Evolutionary conservation across 2,888 invertebrate genomes (phyloP), one percentile per base, ranked within the genome.

Genomic region (Aquatica leii): DNA sequence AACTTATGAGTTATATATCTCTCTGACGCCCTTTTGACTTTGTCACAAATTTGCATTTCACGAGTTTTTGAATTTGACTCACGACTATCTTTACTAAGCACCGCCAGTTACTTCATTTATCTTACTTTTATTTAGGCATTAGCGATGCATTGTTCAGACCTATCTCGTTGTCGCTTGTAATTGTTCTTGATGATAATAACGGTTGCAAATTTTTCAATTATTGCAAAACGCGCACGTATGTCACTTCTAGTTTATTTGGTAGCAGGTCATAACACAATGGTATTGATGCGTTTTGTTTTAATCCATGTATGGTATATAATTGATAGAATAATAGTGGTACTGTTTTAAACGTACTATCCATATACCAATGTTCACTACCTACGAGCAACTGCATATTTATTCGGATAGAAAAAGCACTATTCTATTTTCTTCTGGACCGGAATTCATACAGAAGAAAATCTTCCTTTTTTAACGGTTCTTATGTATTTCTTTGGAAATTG

Each of bases 341-440:
- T 9, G 66, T 58, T 53, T 65, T 62, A 57, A 71, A 69, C 15
- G 71, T 69, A 11, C 69, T 66, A 34, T 71, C 69, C 11, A 49
- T 50, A 46, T 62, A 67, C 70, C 67, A 71, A 56, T 59, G 55
- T 46, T 58, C 41, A 9, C n/a, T 18, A 4, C 20, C 37, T 3
- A 48, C 15, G 20, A 62, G 35, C 3, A 61, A 24, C 15, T 35
- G n/a, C 3, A 56, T 12, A 21, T 58, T 35, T 37, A 6, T 2
- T 2, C 6, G 24, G 24, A 24, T 4, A 24, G 6, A 4, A 24
- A 4, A 4, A 37, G n/a, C n/a, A n/a, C n/a, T n/a, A n/a, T 6
- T 6, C 54, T 8, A 17, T 54, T 20, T 9, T 54, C 18, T 6
- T 14, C 14, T 17, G 54, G 21, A 1, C 41, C 54, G 9, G 54